Evolutionary conservation across 2,888 invertebrate genomes (phyloP).

Genomic region (Eilema sororculum): DNA sequence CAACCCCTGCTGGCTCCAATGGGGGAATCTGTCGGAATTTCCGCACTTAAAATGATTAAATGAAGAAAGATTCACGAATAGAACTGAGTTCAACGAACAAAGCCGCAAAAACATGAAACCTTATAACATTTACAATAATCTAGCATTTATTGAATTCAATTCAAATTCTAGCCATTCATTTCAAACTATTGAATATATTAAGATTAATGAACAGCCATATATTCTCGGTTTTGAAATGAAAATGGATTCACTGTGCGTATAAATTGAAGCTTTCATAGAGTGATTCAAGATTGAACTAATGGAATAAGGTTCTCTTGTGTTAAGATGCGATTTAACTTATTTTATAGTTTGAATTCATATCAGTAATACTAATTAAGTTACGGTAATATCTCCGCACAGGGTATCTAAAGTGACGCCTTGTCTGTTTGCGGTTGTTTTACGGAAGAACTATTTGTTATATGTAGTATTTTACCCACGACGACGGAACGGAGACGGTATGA

Average conservation of each 20-base stretch:
- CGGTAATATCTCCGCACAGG: neutral
- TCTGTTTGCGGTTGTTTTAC: neutral
- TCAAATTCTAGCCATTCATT: constrained; percentile 29
- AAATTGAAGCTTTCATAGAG: constrained; percentile 34
- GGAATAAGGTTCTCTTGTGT: constrained; percentile 3
- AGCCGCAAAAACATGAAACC: neutral
- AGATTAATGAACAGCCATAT: constrained; percentile 35
- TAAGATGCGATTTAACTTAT: neutral
- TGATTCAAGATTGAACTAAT: constrained; percentile 10
- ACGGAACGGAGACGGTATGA: no score
- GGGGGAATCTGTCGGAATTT: no score
- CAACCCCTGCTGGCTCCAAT: no score
- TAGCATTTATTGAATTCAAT: constrained; percentile 20
- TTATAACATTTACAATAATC: constrained; percentile 12
- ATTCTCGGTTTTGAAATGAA: constrained; percentile 22
- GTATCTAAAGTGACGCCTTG: neutral
- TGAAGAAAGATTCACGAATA: no score
- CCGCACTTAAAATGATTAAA: no score
- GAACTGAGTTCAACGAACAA: no score
- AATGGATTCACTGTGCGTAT: constrained; percentile 32
- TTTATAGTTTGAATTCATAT: constrained; percentile 5
- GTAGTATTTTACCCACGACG: no score
- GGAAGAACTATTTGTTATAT: neutral
- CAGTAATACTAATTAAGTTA: neutral
- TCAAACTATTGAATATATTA: constrained; percentile 38